Percentiles rank a stretch among this genome's conserved stretches.
Conservation (phyloP, 2,113 vertebrate species). For the Psilopogon haemacephalus region DNA sequence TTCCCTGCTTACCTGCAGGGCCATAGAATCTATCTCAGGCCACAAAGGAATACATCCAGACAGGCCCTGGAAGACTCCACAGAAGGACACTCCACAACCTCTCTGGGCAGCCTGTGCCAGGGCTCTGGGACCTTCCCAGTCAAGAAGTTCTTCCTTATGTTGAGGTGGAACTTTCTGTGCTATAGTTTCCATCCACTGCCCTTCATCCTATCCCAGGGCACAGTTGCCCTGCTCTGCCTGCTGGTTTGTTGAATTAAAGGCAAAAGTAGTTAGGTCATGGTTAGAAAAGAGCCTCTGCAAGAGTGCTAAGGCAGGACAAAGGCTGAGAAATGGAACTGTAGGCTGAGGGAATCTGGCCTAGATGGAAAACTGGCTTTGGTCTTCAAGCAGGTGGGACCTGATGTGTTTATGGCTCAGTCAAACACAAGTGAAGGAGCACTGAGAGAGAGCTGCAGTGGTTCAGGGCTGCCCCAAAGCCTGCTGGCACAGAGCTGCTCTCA, state of each 20-base stretch:
- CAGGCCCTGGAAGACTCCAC: too few species aligned
- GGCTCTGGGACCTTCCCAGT: too few species aligned
- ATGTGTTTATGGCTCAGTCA: background rate
- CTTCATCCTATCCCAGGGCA: too few species aligned
- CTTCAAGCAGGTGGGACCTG: background rate
- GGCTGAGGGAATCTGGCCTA: background rate
- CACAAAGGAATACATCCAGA: too few species aligned
- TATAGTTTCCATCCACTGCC: too few species aligned
- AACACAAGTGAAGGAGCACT: background rate
- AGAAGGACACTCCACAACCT: too few species aligned
- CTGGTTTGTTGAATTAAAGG: background rate
- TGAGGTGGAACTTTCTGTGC: too few species aligned
- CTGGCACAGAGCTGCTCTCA: background rate
- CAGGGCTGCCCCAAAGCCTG: background rate
- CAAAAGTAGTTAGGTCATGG: background rate
- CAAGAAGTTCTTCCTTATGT: too few species aligned
- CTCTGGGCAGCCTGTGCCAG: too few species aligned
- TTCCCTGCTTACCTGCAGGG: too few species aligned
- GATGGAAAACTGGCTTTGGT: background rate
- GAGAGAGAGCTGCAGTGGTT: background rate
- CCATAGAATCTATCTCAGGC: too few species aligned
- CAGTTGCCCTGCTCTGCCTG: too few species aligned
- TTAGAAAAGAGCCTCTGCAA: background rate
- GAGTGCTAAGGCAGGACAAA: background rate
- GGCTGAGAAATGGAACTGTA: background rate